Base-by-base conservation (phyloP, 2,797 vertebrate genomes). In the Taeniopygia guttata region DNA sequence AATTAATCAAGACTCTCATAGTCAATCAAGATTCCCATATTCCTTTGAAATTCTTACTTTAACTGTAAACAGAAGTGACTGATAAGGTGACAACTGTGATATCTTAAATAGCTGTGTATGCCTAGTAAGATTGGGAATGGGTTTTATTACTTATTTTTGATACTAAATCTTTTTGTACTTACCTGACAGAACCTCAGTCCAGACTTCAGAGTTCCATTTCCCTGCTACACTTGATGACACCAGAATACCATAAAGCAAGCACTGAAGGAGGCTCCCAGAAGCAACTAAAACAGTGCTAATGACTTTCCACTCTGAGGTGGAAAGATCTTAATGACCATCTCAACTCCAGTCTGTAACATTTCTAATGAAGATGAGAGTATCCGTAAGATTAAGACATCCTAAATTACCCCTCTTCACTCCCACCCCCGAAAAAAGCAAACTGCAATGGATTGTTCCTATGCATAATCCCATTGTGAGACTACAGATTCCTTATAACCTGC, bases 191-290 rank as follows among this genome's bases (percentile, higher is more conserved):
- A 82, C 13, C 42, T 87, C 52, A 67, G 34, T 17, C 45, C 60
- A 45, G 63, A 74, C 26, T 69, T 73, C 27, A 82, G 48, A 75
- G 21, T 27, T 92, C 40, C 40, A 52, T 42, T 76, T 92, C 52
- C 78, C 81, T 90, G 66, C 63, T 76, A 84, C 38, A 60, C 46
- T 11, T 87, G 74, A 48, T 94, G 70, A 88, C 75, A 87, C 20
- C 46, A 93, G 25, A 85, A 87, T 27, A 81, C 66, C 46, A 68
- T 2, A 67, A 89, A 84, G 51, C 3, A 90, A 89, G 52, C 42
- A 82, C 0, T 69, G 27, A 69, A 93, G 43, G 51, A 90, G 18
- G 32, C 13, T 79, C 29, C 59, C 92, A 67, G 45, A 90, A 70
- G 81, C 3, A 6, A 66, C 18, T 63, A n/a, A 34, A 82, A 52